These are phyloP conservation scores for Nettapus auritus DNA, from an alignment of 2,113 vertebrate species.

Conservation along the genomic window DNA sequence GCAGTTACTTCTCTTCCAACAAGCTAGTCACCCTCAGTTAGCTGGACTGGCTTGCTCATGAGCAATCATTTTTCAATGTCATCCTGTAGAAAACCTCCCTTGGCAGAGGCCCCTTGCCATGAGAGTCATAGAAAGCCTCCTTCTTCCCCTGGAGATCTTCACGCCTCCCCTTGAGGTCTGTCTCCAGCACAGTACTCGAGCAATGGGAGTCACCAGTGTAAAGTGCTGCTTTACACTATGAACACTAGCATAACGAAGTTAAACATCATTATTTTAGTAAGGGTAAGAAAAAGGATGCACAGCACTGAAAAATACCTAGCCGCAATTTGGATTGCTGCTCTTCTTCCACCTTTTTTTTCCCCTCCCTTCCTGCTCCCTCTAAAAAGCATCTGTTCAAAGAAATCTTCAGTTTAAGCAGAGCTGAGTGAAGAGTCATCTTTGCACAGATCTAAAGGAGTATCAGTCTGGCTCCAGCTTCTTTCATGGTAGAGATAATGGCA, in stretches of 20 bases:
- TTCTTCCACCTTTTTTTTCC: neutral
- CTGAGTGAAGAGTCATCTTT: neutral
- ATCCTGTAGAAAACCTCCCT: neutral
- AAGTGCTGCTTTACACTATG: neutral
- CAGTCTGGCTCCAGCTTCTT: slow-evolving; percentile 10
- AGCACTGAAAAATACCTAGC: neutral
- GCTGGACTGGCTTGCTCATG: neutral
- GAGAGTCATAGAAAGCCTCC: neutral
- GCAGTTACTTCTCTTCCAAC: neutral
- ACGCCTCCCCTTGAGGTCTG: neutral
- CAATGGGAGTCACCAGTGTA: neutral
- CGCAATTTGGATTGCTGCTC: neutral
- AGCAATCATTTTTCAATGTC: neutral
- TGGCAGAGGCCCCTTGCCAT: neutral
- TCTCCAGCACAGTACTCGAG: neutral
- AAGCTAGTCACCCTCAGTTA: neutral
- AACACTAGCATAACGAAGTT: neutral
- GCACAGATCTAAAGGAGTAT: neutral
- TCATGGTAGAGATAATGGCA: neutral
- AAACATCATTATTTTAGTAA: neutral
- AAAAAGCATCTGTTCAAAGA: neutral
- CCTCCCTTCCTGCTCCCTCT: neutral
- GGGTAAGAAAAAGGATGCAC: neutral
- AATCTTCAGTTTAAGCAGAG: neutral
- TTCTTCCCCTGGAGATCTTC: neutral